Base-by-base conservation (phyloP, 2,888 invertebrate genomes). In the Lysandra bellargus region DNA sequence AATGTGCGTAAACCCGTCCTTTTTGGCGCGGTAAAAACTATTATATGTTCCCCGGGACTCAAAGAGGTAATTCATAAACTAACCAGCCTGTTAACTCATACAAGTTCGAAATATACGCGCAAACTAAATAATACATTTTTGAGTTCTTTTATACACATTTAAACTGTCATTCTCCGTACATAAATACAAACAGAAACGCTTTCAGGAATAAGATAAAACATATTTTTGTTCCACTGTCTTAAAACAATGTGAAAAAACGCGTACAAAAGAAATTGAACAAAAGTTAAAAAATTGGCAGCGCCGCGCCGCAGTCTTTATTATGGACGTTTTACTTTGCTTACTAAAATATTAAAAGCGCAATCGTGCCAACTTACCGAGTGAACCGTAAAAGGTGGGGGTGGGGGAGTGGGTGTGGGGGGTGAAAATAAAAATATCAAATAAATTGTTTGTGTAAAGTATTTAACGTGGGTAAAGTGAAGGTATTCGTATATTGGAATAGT, bases 291-390 rank as follows among this genome's bases (percentile, higher is more conserved):
- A 44, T 74, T 74, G 74, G n/a, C 74, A 40, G 44, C 17, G 74
- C 44, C 44, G 44, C 17, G 44, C 23, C 44, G n/a, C 74, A 44
- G 40, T 74, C n/a, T 40, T 44, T 44, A 74, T 44, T 74, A 74
- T 74, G 74, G 40, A 74, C 23, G n/a, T 74, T 74, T 75, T 69
- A 69, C 33, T 69, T 69, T 69, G 69, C 76, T 53, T 74, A 74
- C 76, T 76, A 57, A 76, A 76, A 76, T 76, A 53, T 76, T 76
- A 57, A 76, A 76, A 76, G 37, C 53, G 53, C 57, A 33, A 30
- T 53, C 76, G 76, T 76, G 76, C 76, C 76, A 76, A 76, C 30
- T 76, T 76, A 57, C 76, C 53, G 53, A 57, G 53, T 33, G 76
- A 33, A 76, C 53, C 76, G 76, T 76, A 5, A 69, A 69, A 7